Percentiles rank a stretch among this genome's conserved stretches.
These are phyloP conservation scores for Coleophora deauratella DNA, from an alignment of 2,888 invertebrate species.

Conservation along the genomic window DNA sequence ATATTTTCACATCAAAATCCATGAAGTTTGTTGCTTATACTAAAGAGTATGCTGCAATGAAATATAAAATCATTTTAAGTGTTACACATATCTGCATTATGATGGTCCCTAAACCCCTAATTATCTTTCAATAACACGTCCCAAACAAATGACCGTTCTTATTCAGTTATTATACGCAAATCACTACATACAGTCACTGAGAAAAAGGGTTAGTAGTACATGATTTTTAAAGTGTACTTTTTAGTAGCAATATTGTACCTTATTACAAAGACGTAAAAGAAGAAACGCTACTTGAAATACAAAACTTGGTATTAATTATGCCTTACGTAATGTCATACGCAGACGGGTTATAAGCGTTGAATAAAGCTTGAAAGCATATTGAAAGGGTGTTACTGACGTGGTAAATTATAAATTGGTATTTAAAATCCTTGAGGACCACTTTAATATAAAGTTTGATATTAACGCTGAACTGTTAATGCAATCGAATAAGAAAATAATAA, in stretches of 20 bases:
- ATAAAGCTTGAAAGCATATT: constrained; percentile 5
- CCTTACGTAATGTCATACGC: constrained; percentile 26
- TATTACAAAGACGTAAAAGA: constrained; percentile 4
- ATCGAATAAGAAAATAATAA: too few species aligned
- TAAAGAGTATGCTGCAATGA: too few species aligned
- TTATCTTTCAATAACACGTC: constrained; percentile 12
- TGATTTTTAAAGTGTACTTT: background rate
- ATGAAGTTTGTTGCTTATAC: too few species aligned
- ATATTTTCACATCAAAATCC: too few species aligned
- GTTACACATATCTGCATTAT: background rate
- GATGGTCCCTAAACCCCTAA: constrained; percentile 16
- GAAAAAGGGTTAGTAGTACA: too few species aligned
- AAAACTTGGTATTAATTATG: constrained; percentile 14
- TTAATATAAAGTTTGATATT: too few species aligned
- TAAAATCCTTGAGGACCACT: too few species aligned
- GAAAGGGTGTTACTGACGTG: constrained; percentile 9
- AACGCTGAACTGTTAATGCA: too few species aligned
- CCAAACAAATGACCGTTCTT: constrained; percentile 19
- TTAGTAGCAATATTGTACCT: constrained; percentile 8
- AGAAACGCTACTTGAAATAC: constrained; percentile 4
- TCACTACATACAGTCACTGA: constrained; percentile 16
- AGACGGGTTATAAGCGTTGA: constrained; percentile 5
- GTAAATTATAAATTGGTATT: background rate
- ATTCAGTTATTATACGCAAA: constrained; percentile 13
- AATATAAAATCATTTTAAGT: too few species aligned